Percentiles rank a stretch among this genome's conserved stretches.
These are phyloP conservation scores for Enteromius thamalakanensis DNA, from an alignment of 2,797 vertebrate species.

Conservation along the genomic window DNA sequence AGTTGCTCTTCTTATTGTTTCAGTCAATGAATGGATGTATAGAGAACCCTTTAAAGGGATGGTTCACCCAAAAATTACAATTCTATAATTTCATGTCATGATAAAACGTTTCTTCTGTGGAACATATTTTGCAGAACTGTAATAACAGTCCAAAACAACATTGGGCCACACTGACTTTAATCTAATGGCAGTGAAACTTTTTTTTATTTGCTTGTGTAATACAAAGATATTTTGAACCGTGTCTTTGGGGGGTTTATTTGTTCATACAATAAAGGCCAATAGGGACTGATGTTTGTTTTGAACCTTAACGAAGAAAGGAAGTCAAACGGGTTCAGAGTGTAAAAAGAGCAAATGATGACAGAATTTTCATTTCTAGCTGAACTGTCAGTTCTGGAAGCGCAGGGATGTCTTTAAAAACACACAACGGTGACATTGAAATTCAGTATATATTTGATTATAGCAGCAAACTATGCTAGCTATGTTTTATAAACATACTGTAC, in stretches of 20 bases:
- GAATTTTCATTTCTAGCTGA: background rate
- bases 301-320: background rate
- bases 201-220: background rate
- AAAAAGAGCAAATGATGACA: background rate
- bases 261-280: background rate
- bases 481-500: background rate
- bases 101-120: background rate
- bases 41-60: constrained; percentile 31
- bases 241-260: background rate
- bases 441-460: background rate
- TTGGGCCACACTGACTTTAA: background rate
- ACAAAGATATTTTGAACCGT: background rate
- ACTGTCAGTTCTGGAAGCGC: constrained; percentile 7
- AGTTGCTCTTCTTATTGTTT: constrained; percentile 32
- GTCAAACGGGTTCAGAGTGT: background rate
- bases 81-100: background rate
- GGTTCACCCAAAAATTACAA: background rate
- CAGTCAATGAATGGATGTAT: constrained; percentile 43
- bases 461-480: background rate
- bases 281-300: background rate
- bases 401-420: background rate
- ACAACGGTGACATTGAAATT: background rate
- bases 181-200: background rate
- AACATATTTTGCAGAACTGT: background rate
- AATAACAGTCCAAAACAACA: background rate